A percentile compares a stretch with the other conserved stretches of the same genome.
These are phyloP conservation scores for Tokudaia muenninki DNA, from an alignment of 2,797 vertebrate species.

Conservation along the genomic window DNA sequence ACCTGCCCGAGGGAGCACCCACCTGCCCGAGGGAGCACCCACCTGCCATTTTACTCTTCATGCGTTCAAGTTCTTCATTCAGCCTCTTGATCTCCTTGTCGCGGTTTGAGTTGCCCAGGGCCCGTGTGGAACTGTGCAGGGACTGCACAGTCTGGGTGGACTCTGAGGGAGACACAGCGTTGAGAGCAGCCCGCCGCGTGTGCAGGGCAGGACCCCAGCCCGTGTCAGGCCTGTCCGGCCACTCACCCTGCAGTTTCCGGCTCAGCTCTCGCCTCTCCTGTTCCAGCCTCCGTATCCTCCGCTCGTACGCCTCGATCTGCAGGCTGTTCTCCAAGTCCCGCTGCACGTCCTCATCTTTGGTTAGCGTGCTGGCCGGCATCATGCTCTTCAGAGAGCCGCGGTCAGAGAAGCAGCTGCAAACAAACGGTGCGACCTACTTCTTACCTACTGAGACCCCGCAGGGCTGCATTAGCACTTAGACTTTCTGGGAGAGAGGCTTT, in stretches of 20 bases:
- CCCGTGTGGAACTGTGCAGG: slow-evolving; percentile 91
- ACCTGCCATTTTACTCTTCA: slow-evolving; percentile 97
- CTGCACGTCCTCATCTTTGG: slow-evolving; percentile 87
- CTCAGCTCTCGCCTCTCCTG: slow-evolving; percentile 97
- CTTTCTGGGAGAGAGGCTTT: background rate
- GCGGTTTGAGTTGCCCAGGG: slow-evolving; percentile 89
- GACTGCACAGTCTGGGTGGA: slow-evolving; percentile 93
- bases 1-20: slow-evolving; percentile 90
- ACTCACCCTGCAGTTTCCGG: slow-evolving; percentile 94
- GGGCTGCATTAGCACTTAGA: background rate
- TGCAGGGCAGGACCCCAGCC: background rate
- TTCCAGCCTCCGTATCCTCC: slow-evolving; percentile 94
- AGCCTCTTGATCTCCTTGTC: slow-evolving; percentile 97
- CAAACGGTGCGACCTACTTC: no score
- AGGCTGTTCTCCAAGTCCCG: slow-evolving; percentile 89
- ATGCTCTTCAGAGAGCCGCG: slow-evolving; percentile 89
- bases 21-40: background rate
- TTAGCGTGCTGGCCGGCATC: slow-evolving; percentile 85
- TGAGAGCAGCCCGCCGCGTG: background rate
- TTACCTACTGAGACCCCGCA: accelerated
- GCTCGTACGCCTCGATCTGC: slow-evolving; percentile 94
- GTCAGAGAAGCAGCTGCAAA: slow-evolving; percentile 90
- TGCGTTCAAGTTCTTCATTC: slow-evolving; percentile 96
- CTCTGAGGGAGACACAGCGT: slow-evolving; percentile 86
- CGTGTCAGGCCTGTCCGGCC: accelerated